phyloP scores from a whole-genome alignment of 30 jellyfish, hydroid and myxozoan genomes.

The Cassiopea xamachana region DNA sequence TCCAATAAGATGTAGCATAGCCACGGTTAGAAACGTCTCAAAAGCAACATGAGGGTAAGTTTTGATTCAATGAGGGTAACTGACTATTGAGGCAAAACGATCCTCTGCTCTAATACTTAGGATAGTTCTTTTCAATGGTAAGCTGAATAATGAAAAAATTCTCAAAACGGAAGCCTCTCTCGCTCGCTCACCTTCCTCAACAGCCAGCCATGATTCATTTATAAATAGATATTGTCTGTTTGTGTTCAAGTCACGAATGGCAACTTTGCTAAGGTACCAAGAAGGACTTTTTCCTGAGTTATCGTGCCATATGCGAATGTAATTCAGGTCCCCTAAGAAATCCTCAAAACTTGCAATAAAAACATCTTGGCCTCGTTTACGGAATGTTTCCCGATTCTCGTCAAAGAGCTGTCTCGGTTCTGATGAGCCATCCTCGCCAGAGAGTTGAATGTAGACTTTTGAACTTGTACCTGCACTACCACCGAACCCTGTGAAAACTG shows the following conservation, averaged over 20 bases:
- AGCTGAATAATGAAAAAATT: too few species aligned
- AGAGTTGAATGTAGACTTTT: slow-evolving; percentile 82
- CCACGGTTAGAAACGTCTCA: too few species aligned
- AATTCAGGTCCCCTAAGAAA: slow-evolving; percentile 81
- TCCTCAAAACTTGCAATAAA: slow-evolving; percentile 90
- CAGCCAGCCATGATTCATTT: slow-evolving; percentile 88
- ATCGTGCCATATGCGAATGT: slow-evolving; percentile 90
- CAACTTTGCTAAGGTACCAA: slow-evolving; percentile 91
- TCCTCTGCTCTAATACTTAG: too few species aligned
- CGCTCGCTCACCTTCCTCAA: slow-evolving; percentile 74
- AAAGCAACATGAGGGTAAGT: too few species aligned
- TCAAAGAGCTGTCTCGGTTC: slow-evolving; percentile 86
- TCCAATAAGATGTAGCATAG: too few species aligned
- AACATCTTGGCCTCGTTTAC: slow-evolving; percentile 87
- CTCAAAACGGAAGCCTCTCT: too few species aligned
- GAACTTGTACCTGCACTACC: slow-evolving; percentile 90
- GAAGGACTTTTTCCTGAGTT: slow-evolving; percentile 96
- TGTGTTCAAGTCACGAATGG: slow-evolving; percentile 81
- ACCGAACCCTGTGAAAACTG: slow-evolving; percentile 96
- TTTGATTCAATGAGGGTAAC: too few species aligned
- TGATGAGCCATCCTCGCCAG: slow-evolving; percentile 92
- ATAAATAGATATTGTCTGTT: slow-evolving; percentile 82
- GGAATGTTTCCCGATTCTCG: slow-evolving; percentile 65
- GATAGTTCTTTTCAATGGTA: too few species aligned
- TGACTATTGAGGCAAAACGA: too few species aligned